phyloP scores from a whole-genome alignment of 1,140 invertebrate species.

The Drosophila pseudoobscura region DNA sequence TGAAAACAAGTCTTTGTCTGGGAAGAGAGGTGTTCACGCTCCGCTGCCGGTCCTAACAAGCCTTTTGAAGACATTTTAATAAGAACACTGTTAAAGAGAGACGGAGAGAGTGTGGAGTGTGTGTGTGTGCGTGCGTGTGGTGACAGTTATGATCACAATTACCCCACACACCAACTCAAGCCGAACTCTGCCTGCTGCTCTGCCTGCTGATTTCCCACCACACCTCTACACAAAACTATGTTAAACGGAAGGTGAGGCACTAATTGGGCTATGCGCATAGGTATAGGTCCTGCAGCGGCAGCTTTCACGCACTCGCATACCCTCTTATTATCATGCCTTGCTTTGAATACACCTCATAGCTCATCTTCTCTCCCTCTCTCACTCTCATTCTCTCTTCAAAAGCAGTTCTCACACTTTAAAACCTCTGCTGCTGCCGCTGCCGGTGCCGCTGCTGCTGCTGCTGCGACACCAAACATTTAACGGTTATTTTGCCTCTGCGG shows the following conservation, averaged over 20 bases:
- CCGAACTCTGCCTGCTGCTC: conserved; percentile 26
- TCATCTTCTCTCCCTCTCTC: not conserved
- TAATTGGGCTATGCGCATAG: no score
- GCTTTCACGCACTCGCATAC: no score
- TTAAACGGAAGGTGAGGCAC: not conserved
- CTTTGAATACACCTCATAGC: conserved; percentile 2
- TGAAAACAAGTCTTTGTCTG: conserved; percentile 54
- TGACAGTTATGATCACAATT: conserved; percentile 60
- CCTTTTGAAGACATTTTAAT: conserved; percentile 55
- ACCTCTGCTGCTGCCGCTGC: not conserved
- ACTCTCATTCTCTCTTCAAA: not conserved
- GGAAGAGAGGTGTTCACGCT: conserved; percentile 49
- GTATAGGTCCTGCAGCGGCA: no score
- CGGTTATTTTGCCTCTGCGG: conserved; percentile 45
- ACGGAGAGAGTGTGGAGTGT: not conserved
- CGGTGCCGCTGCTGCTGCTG: conserved; percentile 1
- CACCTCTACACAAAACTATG: not conserved
- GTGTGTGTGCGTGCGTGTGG: conserved; percentile 9
- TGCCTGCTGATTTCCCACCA: conserved; percentile 18
- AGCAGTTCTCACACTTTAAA: conserved; percentile 39
- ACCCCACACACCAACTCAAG: conserved; percentile 34
- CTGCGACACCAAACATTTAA: conserved; percentile 17
- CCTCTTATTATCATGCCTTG: not conserved
- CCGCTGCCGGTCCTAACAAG: conserved; percentile 48
- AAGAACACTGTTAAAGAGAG: conserved; percentile 41